Evolutionary conservation across 2,888 invertebrate species (phyloP), one percentile per base, ranked within the genome.

Genomic region (Cheiracanthium punctorium): DNA sequence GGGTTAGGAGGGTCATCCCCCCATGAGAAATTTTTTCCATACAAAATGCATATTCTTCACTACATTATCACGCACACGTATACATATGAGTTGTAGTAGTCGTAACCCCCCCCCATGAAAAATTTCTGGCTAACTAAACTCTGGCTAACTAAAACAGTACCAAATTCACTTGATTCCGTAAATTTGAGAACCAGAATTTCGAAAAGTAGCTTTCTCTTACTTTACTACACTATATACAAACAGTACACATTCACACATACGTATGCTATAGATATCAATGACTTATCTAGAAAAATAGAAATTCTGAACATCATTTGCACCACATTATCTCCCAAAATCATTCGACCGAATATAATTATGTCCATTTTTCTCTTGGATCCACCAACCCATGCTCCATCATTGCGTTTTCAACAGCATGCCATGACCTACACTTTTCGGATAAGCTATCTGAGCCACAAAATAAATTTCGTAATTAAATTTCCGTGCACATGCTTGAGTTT

Each of bases 401-500:
- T 58, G 24, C 5, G 58, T 24, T 58, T 58, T 58, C 58, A 58
- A 58, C 58, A 58, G 58, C 20, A 58, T 24, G 24, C 1, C 58
- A 58, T 58, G 58, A 58, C 58, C 58, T 58, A 24, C 5, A 24
- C 58, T 58, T 58, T 20, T 5, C 58, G 58, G 58, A 58, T 58
- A 58, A 58, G 58, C n/a, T 58, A 58, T 58, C 58, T 17, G 17
- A 1, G 20, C 58, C 20, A 12, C 24, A 20, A 58, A 58, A 58
- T 58, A 58, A 24, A 58, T 58, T 58, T 58, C 24, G 64, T 43
- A 70, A 82, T 75, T 82, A 77, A 72, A 65, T 84, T 84, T 77
- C 82, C 71, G 52, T 28, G 30, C 75, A 70, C 70, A 82, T 8
- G 41, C 14, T 58, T 29, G 52, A 70, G n/a, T 69, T 72, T 84